Percentiles rank a stretch among this genome's conserved stretches.
Evolutionary conservation across 2,113 vertebrate species (phyloP).

Genomic region (Xenopus laevis): DNA sequence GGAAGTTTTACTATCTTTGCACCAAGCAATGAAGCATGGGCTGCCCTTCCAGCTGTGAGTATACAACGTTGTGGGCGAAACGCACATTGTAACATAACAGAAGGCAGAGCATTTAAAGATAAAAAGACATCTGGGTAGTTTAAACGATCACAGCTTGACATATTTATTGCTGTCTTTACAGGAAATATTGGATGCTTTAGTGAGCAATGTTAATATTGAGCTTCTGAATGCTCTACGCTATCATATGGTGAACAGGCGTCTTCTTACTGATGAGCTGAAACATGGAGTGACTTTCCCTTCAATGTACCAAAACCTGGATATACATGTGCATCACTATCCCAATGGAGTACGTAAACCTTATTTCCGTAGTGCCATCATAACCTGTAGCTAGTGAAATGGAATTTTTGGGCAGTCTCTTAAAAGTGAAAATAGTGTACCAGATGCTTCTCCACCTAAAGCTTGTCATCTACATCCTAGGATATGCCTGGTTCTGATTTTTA

Average conservation of each 20-base stretch:
- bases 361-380: background rate
- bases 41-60: constrained; percentile 80
- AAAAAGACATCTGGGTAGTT: constrained; percentile 7
- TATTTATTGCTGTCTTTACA: constrained; percentile 52
- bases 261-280: constrained; percentile 88
- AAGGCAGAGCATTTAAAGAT: background rate
- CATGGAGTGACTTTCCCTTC: constrained; percentile 79
- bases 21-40: constrained; percentile 93
- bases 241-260: constrained; percentile 88
- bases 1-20: constrained; percentile 96
- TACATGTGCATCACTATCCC: constrained; percentile 93
- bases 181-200: constrained; percentile 94
- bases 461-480: too few species aligned
- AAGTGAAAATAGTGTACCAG: too few species aligned
- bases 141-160: background rate
- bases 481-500: too few species aligned
- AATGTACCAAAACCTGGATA: constrained; percentile 91
- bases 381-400: too few species aligned
- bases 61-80: constrained; percentile 12
- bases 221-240: constrained; percentile 93
- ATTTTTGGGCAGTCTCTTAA: too few species aligned
- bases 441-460: too few species aligned
- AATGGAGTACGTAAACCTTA: constrained; percentile 76
- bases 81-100: background rate
- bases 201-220: constrained; percentile 97